Conservation (phyloP, 2,797 vertebrate species). For the Numenius phaeopus region DNA sequence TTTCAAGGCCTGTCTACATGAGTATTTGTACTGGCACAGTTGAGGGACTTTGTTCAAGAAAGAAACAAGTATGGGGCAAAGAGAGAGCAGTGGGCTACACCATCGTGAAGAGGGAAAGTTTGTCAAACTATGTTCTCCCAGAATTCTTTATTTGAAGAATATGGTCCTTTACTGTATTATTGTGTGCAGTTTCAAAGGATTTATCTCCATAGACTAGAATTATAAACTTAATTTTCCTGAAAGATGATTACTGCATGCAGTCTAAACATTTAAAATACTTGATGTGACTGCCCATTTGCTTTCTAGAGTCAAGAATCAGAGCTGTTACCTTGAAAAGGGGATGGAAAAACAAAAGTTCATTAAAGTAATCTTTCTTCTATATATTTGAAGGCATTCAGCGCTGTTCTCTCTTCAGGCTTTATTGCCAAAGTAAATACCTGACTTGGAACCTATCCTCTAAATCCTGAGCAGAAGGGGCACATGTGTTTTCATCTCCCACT, state of each 20-base stretch:
- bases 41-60: not conserved
- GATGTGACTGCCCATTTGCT: not conserved
- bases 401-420: not conserved
- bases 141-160: not conserved
- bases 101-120: not conserved
- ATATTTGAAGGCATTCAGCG: not conserved
- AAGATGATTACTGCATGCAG: not conserved
- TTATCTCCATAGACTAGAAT: not conserved
- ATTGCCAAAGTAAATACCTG: not conserved
- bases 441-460: not conserved
- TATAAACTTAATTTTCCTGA: not conserved
- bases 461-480: not conserved
- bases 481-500: constrained; percentile 58
- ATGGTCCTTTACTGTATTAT: not conserved
- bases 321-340: not conserved
- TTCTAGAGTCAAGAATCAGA: not conserved
- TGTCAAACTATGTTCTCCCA: not conserved
- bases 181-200: not conserved
- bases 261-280: not conserved
- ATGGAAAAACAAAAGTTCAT: not conserved
- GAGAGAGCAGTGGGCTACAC: not conserved
- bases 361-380: not conserved
- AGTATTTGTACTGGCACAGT: not conserved
- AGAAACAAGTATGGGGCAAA: not conserved
- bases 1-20: not conserved